A percentile compares a stretch with the other conserved stretches of the same genome.
These are phyloP conservation scores for Actinemys pallida DNA, from an alignment of 2,113 vertebrate species.

Conservation along the genomic window DNA sequence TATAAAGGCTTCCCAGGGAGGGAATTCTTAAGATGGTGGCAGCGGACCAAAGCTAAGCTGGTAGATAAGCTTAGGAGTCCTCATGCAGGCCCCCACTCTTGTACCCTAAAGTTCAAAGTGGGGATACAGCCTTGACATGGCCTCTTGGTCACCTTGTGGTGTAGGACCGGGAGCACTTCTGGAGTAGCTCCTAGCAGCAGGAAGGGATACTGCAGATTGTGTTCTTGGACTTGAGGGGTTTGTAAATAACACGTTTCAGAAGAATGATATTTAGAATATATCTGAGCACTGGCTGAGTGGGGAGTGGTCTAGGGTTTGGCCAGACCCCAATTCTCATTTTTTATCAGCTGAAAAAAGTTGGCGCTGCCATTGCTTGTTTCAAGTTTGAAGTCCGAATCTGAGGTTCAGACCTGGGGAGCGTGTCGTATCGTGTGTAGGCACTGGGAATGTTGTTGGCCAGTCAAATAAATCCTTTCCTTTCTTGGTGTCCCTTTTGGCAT, in stretches of 20 bases:
- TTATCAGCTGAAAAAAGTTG: background rate
- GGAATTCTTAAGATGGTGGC: no score
- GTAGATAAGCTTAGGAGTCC: no score
- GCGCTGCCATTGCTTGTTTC: background rate
- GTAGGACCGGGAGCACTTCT: background rate
- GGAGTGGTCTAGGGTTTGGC: accelerated
- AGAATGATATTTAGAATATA: accelerated
- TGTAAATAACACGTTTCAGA: accelerated
- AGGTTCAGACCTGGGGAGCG: background rate
- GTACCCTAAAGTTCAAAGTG: no score
- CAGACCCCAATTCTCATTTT: background rate
- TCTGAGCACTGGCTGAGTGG: accelerated
- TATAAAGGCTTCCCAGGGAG: no score
- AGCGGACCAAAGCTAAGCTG: no score
- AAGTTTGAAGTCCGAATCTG: background rate
- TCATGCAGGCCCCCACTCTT: no score
- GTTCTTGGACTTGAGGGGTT: background rate
- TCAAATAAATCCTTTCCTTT: background rate
- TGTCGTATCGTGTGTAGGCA: accelerated
- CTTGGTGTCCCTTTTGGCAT: accelerated
- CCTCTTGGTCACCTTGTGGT: background rate
- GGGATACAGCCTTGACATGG: no score
- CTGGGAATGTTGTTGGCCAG: background rate
- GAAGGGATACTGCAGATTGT: accelerated
- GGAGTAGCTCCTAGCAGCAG: background rate